Evolutionary conservation across 2,113 vertebrate genomes (phyloP), one percentile per base, ranked within the genome.

Genomic region (Rhea pennata): DNA sequence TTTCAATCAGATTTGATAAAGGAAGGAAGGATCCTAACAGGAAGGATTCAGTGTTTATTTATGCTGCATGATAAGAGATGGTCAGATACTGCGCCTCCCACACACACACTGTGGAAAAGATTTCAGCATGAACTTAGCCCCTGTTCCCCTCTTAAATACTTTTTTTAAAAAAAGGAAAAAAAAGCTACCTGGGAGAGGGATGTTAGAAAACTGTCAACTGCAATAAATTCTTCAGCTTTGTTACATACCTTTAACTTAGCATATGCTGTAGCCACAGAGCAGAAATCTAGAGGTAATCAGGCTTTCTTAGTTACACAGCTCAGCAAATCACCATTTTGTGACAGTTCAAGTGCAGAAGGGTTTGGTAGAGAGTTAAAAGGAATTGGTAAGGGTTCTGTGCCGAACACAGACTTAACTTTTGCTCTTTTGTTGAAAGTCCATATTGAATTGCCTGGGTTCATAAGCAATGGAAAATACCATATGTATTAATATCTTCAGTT

Each of bases 381-480:
- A 84, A 46, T 11, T n/a, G 12, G 5, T 33, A 33, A n/a, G 56
- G 84, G 2, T 2, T 23, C 31, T 7, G 58, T 26, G n/a, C 51
- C 56, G 42, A 39, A 33, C 3, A 21, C 42, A 33, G 53, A 15
- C 20, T 4, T 20, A 8, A 33, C 54, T 74, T 62, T 58, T 78
- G 42, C 33, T 69, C 21, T 7, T 77, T 53, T 73, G 19, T 26
- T 77, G 42, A 19, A 44, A 82, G n/a, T 11, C 21, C 11, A 48
- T 22, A 6, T 12, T 59, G 17, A 79, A 74, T 26, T 44, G 29
- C 29, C 21, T 6, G 7, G 48, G 39, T 12, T 73, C 6, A 3
- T 7, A n/a, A 82, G 21, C 50, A 44, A 2, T 70, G 46, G 54
- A 83, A 83, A 71, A 19, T 24, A 58, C 0, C 0, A 0, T 2